These are phyloP conservation scores for Antechinus flavipes DNA, from an alignment of 2,113 vertebrate species.

Conservation along the genomic window DNA sequence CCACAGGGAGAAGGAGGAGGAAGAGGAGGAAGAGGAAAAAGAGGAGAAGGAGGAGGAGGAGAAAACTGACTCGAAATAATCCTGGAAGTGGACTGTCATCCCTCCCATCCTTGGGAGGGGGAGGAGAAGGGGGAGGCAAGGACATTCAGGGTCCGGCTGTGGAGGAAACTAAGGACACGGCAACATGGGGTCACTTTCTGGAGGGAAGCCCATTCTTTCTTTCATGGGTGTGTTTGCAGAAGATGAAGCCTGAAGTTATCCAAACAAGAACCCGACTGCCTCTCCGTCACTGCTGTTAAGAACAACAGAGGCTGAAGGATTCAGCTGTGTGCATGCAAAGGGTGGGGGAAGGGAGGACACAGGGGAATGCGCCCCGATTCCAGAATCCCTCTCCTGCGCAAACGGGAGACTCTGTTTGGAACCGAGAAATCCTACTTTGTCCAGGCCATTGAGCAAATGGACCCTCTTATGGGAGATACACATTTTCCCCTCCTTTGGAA, in stretches of 20 bases:
- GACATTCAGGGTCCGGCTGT: background rate
- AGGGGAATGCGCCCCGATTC: conserved; percentile 1
- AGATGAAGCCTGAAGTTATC: background rate
- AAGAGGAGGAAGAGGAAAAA: background rate
- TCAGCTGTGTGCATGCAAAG: background rate
- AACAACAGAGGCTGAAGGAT: background rate
- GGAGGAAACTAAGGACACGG: background rate
- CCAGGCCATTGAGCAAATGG: conserved; percentile 81
- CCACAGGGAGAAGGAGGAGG: background rate
- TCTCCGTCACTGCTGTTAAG: background rate
- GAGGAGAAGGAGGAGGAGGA: background rate
- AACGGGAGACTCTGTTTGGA: background rate
- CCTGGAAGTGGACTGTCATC: background rate
- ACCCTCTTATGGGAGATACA: conserved; percentile 96
- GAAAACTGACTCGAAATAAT: background rate
- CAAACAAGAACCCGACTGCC: background rate
- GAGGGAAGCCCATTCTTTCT: background rate
- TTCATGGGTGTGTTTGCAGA: background rate
- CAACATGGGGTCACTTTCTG: background rate
- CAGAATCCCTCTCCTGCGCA: rapidly evolving
- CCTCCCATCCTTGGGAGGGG: background rate
- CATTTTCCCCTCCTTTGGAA: conserved; percentile 79
- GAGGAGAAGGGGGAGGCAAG: background rate
- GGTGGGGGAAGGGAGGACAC: background rate
- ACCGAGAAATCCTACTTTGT: conserved; percentile 7